Evolutionary conservation across 2,113 vertebrate species (phyloP), one percentile per base, ranked within the genome.

Genomic region (Cephalopholis sonnerati): DNA sequence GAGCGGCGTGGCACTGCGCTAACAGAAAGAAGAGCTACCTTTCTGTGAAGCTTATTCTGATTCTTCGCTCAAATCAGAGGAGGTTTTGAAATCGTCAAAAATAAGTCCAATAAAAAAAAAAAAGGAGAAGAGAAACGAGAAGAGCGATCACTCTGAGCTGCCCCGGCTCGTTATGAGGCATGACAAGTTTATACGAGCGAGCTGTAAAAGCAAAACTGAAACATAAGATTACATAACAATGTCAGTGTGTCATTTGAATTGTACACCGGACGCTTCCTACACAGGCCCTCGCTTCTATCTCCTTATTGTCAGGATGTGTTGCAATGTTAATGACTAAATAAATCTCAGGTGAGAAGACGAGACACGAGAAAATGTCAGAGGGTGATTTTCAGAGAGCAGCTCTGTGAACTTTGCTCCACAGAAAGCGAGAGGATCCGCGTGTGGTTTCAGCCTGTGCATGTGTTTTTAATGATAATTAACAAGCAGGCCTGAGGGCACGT

Each of bases 51-150:
- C n/a, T 36, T 0, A 59, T 50, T 70, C 27, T 11, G 27, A 54
- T 55, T 69, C 20, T 48, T 48, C 0, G 4, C 48, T 85, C 20
- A 53, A 76, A 72, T 74, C 63, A 27, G 73, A 63, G 8, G 4
- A 48, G 69, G 51, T 83, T 87, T 87, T 66, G 59, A 76, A 84
- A 91, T 73, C 0, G 1, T 50, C 4, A 20, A 57, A 57, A 77
- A 74, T 69, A 64, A 15, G 17, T 15, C n/a, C 12, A 7, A 17
- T 7, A 13, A 22, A 58, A 64, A 13, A 22, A 58, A 64, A 39
- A 87, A 84, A 89, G 41, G 10, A 82, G 83, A 91, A 86, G 70
- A 61, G 87, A 88, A 83, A 91, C 59, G 10, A 79, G 81, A 66
- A 59, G 46, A 77, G 68, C 70, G 22, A 75, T 62, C 25, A 53